Base-by-base conservation (phyloP, 2,797 vertebrate species). In the Neoniphon sammara region DNA sequence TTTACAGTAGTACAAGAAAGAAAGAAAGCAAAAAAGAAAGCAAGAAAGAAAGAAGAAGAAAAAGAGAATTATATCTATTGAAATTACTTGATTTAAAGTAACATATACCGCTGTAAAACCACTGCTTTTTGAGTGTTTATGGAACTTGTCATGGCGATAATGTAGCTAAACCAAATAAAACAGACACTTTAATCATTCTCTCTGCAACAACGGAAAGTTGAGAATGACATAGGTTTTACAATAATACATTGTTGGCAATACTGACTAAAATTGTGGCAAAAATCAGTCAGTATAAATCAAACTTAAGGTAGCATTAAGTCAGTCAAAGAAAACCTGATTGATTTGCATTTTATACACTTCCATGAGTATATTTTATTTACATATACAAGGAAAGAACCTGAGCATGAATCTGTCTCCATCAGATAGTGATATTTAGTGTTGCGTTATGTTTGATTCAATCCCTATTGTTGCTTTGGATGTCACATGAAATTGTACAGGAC, bases 1-100 rank as follows among this genome's bases (percentile, higher is more conserved):
- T 91, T 93, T 88, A 84, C 58, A 62, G 46, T 65, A 82, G 65
- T 69, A 39, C 2, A 68, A 25, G 56, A 30, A 20, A 71, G 23
- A 72, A n/a, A 77, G 27, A 61, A 18, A 25, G 63, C 21, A 34
- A 12, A 5, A 72, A 21, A 30, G 8, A 59, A 27, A 30, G 34
- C 27, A 25, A 61, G 3, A 53, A 65, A 31, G 9, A 50, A 31
- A 34, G 44, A 55, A 47, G 17, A 23, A 27, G 12, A 57, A 31
- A 8, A 50, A 74, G 23, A 77, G 31, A 61, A 46, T 17, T 17
- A 4, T 44, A 12, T 46, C 15, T 17, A 17, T 17, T 17, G 15
- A 5, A 17, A 46, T 17, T 4, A 17, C 15, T 17, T 46, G 14
- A 46, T 46, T 12, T 46, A 6, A 52, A 54, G 4, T 27, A 42